phyloP scores from a whole-genome alignment of 2,888 invertebrate species.

The Eristalis pertinax region DNA sequence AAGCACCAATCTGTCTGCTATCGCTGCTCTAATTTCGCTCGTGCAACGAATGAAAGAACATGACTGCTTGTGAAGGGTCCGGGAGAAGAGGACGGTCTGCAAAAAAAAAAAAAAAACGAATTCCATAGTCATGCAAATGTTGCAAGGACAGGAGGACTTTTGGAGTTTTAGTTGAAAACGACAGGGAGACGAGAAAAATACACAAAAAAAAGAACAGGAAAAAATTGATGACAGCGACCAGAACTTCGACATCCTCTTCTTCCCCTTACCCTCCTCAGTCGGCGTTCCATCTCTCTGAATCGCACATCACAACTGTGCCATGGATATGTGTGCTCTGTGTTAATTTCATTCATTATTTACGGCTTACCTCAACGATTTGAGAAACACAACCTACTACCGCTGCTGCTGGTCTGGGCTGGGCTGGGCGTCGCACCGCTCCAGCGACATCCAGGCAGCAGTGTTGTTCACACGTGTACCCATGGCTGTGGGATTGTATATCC shows the following conservation, averaged over 20 bases:
- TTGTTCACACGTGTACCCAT: constrained; percentile 1
- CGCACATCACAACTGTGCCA: constrained; percentile 52
- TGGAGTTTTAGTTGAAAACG: not conserved
- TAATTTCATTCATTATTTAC: constrained; percentile 80
- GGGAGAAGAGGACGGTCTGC: not conserved
- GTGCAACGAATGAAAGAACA: not conserved
- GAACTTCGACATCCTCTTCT: constrained; percentile 56
- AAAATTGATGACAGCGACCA: constrained; percentile 61
- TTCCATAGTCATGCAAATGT: constrained; percentile 63
- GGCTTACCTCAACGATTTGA: constrained; percentile 77
- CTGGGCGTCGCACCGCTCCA: constrained; percentile 16
- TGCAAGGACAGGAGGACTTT: constrained; percentile 32
- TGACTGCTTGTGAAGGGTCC: not conserved
- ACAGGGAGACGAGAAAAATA: constrained; percentile 1
- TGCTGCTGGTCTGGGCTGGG: no score
- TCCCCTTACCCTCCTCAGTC: no score
- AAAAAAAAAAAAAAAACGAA: constrained; percentile 18
- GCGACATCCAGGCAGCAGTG: not conserved
- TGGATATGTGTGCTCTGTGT: constrained; percentile 73
- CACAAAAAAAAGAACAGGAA: not conserved
- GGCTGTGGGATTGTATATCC: not conserved
- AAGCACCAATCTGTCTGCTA: constrained; percentile 66
- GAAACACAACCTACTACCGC: constrained; percentile 50
- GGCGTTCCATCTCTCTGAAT: constrained; percentile 19
- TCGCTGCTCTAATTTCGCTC: constrained; percentile 60